Percentiles rank a stretch among this genome's conserved stretches.
Evolutionary conservation across 2,113 vertebrate species (phyloP).

Genomic region (Platycercus adscitus): DNA sequence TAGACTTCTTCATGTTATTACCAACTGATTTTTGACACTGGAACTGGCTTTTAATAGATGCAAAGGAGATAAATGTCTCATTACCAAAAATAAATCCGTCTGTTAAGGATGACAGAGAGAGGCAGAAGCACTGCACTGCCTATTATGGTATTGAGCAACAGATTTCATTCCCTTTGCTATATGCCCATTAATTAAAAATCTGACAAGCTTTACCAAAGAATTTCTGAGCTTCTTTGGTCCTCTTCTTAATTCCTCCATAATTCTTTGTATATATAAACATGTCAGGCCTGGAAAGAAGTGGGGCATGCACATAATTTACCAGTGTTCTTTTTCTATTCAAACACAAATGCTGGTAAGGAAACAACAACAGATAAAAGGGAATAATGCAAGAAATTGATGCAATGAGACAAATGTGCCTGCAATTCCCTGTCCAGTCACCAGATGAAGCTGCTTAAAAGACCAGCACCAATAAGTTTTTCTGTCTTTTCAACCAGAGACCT

Average conservation of each 20-base stretch:
- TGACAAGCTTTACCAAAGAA: conserved; percentile 53
- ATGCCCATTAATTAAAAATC: conserved; percentile 51
- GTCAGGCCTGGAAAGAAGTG: conserved; percentile 10
- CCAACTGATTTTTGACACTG: conserved; percentile 43
- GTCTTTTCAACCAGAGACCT: not conserved
- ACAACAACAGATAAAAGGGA: not conserved
- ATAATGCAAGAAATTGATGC: not conserved
- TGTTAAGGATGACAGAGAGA: conserved; percentile 39
- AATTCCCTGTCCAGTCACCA: conserved; percentile 2
- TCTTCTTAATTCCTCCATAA: conserved; percentile 40
- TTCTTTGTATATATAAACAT: conserved; percentile 52
- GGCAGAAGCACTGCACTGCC: conserved; percentile 49
- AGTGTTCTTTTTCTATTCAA: not conserved
- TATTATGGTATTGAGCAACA: conserved; percentile 67
- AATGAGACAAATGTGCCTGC: conserved; percentile 1
- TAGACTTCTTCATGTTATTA: conserved; percentile 30
- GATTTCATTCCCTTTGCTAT: conserved; percentile 49
- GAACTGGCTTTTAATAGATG: conserved; percentile 50
- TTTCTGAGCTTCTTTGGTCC: conserved; percentile 43
- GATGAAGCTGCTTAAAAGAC: conserved; percentile 36
- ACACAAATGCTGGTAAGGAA: conserved; percentile 4
- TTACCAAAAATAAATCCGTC: conserved; percentile 66
- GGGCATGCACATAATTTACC: not conserved
- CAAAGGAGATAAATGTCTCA: conserved; percentile 60
- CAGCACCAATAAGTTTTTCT: not conserved